These are phyloP conservation scores for Copidosoma aretas DNA, from an alignment of 2,888 invertebrate genomes.

Conservation along the genomic window DNA sequence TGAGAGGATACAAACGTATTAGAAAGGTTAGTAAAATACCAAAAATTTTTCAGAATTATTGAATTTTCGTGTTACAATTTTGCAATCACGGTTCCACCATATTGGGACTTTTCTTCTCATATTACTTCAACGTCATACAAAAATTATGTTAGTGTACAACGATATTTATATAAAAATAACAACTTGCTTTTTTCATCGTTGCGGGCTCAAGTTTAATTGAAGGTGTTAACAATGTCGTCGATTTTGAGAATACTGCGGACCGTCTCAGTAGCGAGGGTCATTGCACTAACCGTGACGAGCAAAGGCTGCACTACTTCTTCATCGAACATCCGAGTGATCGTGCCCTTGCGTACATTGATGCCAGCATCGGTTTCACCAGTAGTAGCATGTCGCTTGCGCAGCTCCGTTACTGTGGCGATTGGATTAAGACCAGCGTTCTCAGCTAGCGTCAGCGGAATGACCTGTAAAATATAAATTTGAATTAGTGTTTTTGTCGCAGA, in stretches of 20 bases:
- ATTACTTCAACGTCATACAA: conserved; percentile 16
- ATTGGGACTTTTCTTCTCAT: background rate
- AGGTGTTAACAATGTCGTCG: conserved; percentile 91
- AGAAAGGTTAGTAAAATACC: background rate
- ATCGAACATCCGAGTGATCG: conserved; percentile 94
- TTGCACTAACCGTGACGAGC: conserved; percentile 91
- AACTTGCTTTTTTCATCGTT: background rate
- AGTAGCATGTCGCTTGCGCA: conserved; percentile 90
- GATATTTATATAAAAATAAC: conserved; percentile 6
- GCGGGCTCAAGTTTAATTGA: conserved; percentile 48
- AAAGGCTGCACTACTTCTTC: conserved; percentile 98
- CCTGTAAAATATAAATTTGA: conserved; percentile 52
- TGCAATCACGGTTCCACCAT: background rate
- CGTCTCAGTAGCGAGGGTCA: conserved; percentile 94
- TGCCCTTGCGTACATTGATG: conserved; percentile 95
- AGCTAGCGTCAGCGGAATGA: conserved; percentile 88
- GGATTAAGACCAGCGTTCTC: conserved; percentile 94
- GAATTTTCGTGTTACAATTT: background rate
- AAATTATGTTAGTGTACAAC: conserved; percentile 13
- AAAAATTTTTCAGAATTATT: background rate
- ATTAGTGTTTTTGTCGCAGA: too few relatives aligned
- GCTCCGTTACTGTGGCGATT: conserved; percentile 94
- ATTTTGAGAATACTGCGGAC: conserved; percentile 98
- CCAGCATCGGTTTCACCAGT: conserved; percentile 85
- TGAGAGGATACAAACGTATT: background rate